These are phyloP conservation scores for Monodelphis domestica DNA, from an alignment of 2,797 vertebrate genomes.

Conservation along the genomic window DNA sequence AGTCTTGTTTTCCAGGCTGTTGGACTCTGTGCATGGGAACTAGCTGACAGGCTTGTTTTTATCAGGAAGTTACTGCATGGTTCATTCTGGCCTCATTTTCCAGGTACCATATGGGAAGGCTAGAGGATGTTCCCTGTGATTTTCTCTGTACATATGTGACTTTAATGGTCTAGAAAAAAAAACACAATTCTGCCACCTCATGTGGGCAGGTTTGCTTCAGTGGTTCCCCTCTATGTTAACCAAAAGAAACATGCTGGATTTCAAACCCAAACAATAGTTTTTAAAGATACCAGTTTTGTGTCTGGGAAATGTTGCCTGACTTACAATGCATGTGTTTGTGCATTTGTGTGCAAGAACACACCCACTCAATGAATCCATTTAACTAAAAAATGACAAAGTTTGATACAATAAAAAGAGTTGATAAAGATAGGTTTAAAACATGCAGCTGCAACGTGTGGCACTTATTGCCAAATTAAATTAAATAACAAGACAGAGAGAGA, in stretches of 20 bases:
- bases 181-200: background rate
- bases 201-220: conserved; percentile 62
- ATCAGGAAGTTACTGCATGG: conserved; percentile 68
- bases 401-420: background rate
- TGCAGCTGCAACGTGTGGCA: background rate
- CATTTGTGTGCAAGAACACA: background rate
- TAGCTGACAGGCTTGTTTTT: conserved; percentile 56
- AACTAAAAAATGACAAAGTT: background rate
- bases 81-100: conserved; percentile 58
- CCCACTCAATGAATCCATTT: background rate
- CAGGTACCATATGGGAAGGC: conserved; percentile 43
- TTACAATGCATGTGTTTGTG: background rate
- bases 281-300: background rate
- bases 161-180: conserved; percentile 45
- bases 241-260: background rate
- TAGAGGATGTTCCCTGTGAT: conserved; percentile 62
- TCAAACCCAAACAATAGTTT: background rate
- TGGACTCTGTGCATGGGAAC: conserved; percentile 20
- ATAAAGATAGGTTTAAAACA: background rate
- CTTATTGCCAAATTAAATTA: background rate
- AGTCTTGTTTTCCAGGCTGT: background rate
- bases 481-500: too few species aligned
- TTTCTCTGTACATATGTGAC: conserved; percentile 27
- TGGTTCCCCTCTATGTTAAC: conserved; percentile 9
- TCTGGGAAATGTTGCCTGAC: background rate